A percentile compares a stretch with the other conserved stretches of the same genome.
Conservation (phyloP, 2,888 invertebrate genomes). For the Endotricha flammealis region DNA sequence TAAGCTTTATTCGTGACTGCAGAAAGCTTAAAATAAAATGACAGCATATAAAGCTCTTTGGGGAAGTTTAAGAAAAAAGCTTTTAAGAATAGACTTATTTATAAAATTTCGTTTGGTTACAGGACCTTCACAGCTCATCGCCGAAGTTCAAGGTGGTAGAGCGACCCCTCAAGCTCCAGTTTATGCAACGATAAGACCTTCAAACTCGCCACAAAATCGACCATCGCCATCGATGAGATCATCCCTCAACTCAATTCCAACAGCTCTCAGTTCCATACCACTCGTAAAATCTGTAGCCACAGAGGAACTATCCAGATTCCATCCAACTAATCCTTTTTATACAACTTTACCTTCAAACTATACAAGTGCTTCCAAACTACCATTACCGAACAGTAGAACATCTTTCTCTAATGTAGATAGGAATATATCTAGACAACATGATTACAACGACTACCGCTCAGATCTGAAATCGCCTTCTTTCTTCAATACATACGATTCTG, state of each 20-base stretch:
- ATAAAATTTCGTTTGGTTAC: conserved; percentile 38
- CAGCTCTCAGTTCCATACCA: conserved; percentile 50
- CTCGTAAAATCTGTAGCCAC: conserved; percentile 49
- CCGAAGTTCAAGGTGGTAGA: conserved; percentile 47
- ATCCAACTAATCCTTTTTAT: conserved; percentile 72
- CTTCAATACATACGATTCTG: conserved; percentile 42
- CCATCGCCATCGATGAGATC: conserved; percentile 42
- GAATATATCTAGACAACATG: conserved; percentile 46
- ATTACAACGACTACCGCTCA: conserved; percentile 36
- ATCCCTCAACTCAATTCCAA: conserved; percentile 50
- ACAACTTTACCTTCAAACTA: conserved; percentile 65
- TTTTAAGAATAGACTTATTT: no score
- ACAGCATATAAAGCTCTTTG: no score
- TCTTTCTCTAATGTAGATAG: conserved; percentile 57
- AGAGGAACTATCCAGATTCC: conserved; percentile 57
- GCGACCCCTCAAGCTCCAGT: conserved; percentile 66
- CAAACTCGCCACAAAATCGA: conserved; percentile 45
- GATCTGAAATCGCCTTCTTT: conserved; percentile 50
- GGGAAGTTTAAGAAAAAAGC: no score
- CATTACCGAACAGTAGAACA: conserved; percentile 58
- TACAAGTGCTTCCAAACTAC: conserved; percentile 64
- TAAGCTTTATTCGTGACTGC: conserved; percentile 24
- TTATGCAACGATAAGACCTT: conserved; percentile 62
- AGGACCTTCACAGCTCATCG: conserved; percentile 68
- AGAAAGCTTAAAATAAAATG: conserved; percentile 23